These are phyloP conservation scores for Lasioglossum albipes DNA, from an alignment of 1,140 invertebrate species.

Conservation along the genomic window DNA sequence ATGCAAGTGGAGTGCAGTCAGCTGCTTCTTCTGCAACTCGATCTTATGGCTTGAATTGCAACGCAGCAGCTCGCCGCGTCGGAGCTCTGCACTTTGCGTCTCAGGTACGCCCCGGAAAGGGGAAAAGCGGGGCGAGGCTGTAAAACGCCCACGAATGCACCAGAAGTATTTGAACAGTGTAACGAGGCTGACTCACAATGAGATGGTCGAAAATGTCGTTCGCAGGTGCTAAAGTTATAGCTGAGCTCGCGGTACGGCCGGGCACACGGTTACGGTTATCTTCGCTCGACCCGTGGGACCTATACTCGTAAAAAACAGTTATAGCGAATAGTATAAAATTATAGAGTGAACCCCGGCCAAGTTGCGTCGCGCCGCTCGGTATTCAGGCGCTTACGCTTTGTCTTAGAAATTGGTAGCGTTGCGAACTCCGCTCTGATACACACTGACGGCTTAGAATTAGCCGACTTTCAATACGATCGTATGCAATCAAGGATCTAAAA, in stretches of 20 bases:
- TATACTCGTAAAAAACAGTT: conserved; percentile 24
- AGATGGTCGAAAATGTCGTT: conserved; percentile 46
- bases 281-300: conserved; percentile 13
- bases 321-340: conserved; percentile 18
- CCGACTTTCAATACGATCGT: too few relatives aligned
- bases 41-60: conserved; percentile 50
- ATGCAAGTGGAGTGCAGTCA: conserved; percentile 26
- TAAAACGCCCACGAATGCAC: conserved; percentile 40
- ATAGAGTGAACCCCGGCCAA: conserved; percentile 2
- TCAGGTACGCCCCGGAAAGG: background rate
- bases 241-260: background rate
- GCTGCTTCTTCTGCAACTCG: conserved; percentile 46
- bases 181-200: conserved; percentile 31
- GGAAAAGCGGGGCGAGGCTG: conserved; percentile 31
- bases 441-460: background rate
- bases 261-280: conserved; percentile 28
- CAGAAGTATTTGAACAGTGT: conserved; percentile 46
- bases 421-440: too few relatives aligned
- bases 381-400: background rate
- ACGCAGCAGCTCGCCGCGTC: conserved; percentile 35
- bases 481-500: too few relatives aligned
- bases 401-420: conserved; percentile 8
- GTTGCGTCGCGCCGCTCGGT: background rate
- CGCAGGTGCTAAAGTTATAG: conserved; percentile 45
- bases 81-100: conserved; percentile 9